These are phyloP conservation scores for Psittacula derbiana DNA, from an alignment of 2,797 vertebrate genomes.

Conservation along the genomic window DNA sequence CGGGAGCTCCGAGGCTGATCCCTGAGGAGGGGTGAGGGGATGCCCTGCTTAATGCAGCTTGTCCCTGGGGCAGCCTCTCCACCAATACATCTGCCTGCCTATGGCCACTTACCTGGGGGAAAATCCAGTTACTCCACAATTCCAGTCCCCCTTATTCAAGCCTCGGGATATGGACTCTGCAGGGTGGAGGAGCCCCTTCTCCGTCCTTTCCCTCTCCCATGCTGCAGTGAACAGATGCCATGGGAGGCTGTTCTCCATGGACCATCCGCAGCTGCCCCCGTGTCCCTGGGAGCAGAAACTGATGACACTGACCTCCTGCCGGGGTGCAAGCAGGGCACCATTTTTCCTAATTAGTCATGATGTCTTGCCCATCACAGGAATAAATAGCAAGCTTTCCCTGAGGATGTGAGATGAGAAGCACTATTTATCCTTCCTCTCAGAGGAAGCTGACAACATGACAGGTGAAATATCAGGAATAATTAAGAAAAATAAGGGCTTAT, in stretches of 20 bases:
- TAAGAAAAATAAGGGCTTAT: constrained; percentile 75
- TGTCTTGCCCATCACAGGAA: constrained; percentile 77
- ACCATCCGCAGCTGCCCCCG: background rate
- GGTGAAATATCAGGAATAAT: constrained; percentile 77
- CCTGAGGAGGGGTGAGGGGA: background rate
- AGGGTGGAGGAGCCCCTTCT: accelerated
- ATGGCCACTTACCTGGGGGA: accelerated
- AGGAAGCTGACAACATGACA: constrained; percentile 75
- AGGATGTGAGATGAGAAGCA: constrained; percentile 73
- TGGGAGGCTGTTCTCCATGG: background rate
- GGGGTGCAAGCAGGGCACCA: constrained; percentile 51
- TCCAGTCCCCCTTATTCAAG: accelerated
- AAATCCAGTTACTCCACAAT: accelerated
- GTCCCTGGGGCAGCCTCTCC: background rate
- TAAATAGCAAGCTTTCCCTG: constrained; percentile 78
- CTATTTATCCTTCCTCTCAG: constrained; percentile 76
- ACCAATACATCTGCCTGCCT: accelerated
- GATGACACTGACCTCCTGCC: background rate
- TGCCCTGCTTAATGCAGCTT: accelerated
- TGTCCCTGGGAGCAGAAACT: background rate
- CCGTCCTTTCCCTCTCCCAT: background rate
- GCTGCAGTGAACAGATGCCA: background rate
- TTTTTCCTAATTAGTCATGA: constrained; percentile 79
- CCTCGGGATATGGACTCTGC: accelerated
- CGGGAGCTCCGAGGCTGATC: accelerated